Evolutionary conservation across 2,888 invertebrate genomes (phyloP), one percentile per base, ranked within the genome.

Genomic region (Coleophora deauratella): DNA sequence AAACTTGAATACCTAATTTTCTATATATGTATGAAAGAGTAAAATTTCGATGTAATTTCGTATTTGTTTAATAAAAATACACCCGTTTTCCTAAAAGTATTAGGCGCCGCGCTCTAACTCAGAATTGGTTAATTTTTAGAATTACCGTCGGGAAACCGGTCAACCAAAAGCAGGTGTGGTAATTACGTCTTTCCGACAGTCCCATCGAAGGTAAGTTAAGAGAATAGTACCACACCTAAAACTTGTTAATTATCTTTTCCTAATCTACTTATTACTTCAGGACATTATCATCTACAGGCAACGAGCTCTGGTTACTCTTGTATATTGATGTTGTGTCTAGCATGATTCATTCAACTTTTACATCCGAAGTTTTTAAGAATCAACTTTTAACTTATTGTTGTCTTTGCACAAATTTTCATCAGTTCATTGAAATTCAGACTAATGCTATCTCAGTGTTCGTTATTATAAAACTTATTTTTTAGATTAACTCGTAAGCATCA

Each of bases 121-220:
- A 13, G 11, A 9, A 28, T 33, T 28, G 6, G 15, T 38, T 14
- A 14, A 31, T 35, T 41, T 42, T 66, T 38, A 86, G 86, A 85
- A 76, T 35, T 86, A 82, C 44, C 81, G 86, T 6, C 76, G 86
- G 0, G 86, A 86, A 52, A 79, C 82, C 10, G 73, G 72, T 31
- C 86, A 86, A 50, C 80, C 86, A 50, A 93, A 93, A 72, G 95
- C 94, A 1, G 96, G 96, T 0, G 95, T 96, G 7, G 96, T 96
- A 39, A 95, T 97, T 42, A 96, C 96, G 1, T 96, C 96, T 2
- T 95, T 93, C 59, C 85, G 96, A 38, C 93, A 95, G 66, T 95
- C 96, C 10, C 94, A 95, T 61, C 80, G 97, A 70, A 92, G 96
- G 94, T 95, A 79, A 66, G 44, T 39, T 33, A 28, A 27, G 15